phyloP scores from a whole-genome alignment of 2,113 vertebrate genomes.

The Misgurnus anguillicaudatus region DNA sequence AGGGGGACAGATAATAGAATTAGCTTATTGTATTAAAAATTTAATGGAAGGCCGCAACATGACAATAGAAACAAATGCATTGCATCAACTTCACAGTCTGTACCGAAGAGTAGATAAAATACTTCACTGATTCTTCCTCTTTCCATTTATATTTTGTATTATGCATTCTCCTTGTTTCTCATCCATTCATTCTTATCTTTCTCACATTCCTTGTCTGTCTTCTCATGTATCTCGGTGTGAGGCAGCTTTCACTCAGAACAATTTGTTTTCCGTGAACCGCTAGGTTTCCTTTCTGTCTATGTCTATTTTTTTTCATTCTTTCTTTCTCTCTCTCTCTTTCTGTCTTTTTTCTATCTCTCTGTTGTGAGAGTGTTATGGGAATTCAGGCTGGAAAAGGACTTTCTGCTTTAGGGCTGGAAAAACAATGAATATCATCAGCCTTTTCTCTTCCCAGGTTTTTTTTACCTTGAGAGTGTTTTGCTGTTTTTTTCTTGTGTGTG shows the following conservation, averaged over 20 bases:
- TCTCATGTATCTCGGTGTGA: conserved; percentile 9
- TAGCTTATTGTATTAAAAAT: too few species aligned
- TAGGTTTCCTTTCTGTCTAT: conserved; percentile 36
- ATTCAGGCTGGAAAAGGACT: conserved; percentile 32
- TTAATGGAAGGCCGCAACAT: too few species aligned
- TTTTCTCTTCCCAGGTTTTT: neutral
- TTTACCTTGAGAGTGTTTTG: conserved; percentile 4
- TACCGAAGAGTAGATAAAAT: neutral
- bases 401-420: conserved; percentile 41
- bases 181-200: conserved; percentile 1
- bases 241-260: conserved; percentile 27
- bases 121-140: neutral
- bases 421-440: conserved; percentile 43
- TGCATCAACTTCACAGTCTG: too few species aligned
- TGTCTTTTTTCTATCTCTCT: conserved; percentile 11
- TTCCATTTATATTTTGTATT: neutral
- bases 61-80: too few species aligned
- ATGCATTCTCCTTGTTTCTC: conserved; percentile 24
- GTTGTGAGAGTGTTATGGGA: conserved; percentile 36
- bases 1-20: too few species aligned
- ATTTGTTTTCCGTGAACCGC: conserved; percentile 59
- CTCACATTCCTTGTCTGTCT: neutral
- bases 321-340: conserved; percentile 6
- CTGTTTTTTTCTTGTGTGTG: conserved; percentile 9
- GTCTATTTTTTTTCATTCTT: conserved; percentile 2